Evolutionary conservation across 2,797 vertebrate species (phyloP).

Genomic region (Cyclura pinguis): DNA sequence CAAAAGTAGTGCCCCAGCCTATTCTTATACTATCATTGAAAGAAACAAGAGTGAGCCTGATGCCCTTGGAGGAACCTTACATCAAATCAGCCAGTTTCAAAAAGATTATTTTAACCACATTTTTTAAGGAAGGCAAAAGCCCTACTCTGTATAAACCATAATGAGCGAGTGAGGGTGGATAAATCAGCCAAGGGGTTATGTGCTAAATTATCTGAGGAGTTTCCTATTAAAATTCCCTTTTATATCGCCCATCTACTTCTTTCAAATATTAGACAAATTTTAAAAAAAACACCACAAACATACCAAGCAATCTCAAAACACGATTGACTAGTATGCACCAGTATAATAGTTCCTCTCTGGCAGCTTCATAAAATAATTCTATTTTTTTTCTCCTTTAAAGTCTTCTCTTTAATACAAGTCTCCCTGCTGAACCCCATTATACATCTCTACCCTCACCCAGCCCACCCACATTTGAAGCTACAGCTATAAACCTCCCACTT

Average conservation of each 20-base stretch:
- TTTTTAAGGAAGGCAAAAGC: constrained; percentile 78
- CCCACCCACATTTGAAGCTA: constrained; percentile 66
- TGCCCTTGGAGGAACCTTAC: constrained; percentile 46
- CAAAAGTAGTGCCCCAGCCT: not conserved
- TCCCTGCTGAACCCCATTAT: constrained; percentile 49
- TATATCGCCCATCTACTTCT: constrained; percentile 68
- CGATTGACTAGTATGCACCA: constrained; percentile 66
- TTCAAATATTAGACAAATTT: constrained; percentile 61
- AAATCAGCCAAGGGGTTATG: constrained; percentile 64
- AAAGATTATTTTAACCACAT: constrained; percentile 67
- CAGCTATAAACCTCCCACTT: constrained; percentile 58
- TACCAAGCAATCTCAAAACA: constrained; percentile 64
- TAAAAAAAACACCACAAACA: constrained; percentile 49
- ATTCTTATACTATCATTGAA: constrained; percentile 36
- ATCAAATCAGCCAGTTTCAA: constrained; percentile 58
- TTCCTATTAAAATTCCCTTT: constrained; percentile 77
- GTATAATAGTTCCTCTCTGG: constrained; percentile 60
- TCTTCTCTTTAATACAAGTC: constrained; percentile 52
- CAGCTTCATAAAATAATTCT: constrained; percentile 54
- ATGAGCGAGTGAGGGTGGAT: constrained; percentile 23
- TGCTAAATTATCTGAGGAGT: constrained; percentile 73
- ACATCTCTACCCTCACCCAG: constrained; percentile 62
- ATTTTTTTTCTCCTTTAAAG: constrained; percentile 40
- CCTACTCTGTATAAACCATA: constrained; percentile 76
- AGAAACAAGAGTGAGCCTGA: constrained; percentile 25